Evolutionary conservation across 2,113 vertebrate species (phyloP), one percentile per base, ranked within the genome.

Genomic region (Athene cunicularia): DNA sequence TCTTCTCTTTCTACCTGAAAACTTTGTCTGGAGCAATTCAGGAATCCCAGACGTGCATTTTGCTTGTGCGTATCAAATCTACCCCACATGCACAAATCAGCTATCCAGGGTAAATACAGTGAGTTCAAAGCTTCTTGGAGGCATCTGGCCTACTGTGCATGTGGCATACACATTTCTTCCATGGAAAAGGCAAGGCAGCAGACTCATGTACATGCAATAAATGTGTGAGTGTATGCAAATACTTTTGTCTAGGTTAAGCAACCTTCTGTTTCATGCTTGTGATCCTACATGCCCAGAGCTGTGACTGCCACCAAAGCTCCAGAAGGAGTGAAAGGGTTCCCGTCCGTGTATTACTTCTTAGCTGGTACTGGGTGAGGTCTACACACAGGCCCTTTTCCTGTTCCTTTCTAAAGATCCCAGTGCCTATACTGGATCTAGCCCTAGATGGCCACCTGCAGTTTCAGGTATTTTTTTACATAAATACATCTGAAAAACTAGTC

Each of bases 51-150:
- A 71, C 4, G 0, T 89, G 30, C n/a, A 47, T 87, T 93, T 71
- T 59, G 11, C 64, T 35, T 72, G 10, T 71, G 68, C 3, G 1
- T 79, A 35, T 75, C 7, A 22, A 43, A 91, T 75, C n/a, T 75
- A 49, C 30, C 26, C 12, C 53, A 68, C 71, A n/a, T 70, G 23
- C 35, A 82, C 47, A 75, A 49, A 45, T 84, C 63, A 50, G n/a
- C 28, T 81, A n/a, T 74, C 26, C 17, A 27, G 76, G 60, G 30
- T 64, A 96, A 89, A 84, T 63, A 41, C 59, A 67, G 0, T 20
- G 74, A 91, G 14, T 94, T 95, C 55, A 94, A 96, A 94, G 73
- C 23, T 72, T 72, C 89, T 68, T 93, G 77, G 60, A 79, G 73
- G 60, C 43, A 79, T 80, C 70, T 93, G 68, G 50, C 52, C 33